Conservation (phyloP, 2,888 invertebrate genomes). For the Phaonia tiefii region DNA sequence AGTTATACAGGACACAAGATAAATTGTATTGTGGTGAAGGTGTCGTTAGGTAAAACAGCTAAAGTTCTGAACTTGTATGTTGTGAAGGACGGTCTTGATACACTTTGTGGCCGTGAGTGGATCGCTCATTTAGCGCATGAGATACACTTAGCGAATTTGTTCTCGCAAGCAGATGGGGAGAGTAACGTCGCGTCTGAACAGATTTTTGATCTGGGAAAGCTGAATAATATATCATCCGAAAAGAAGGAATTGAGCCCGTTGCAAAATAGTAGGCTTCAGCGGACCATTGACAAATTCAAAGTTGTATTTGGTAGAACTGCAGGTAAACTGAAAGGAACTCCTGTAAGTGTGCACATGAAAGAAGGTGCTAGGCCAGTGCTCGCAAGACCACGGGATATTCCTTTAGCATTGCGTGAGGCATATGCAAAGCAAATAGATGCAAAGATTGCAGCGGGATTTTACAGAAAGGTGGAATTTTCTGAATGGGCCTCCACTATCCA, state of each 20-base stretch:
- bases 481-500: slow-evolving; percentile 37
- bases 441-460: slow-evolving; percentile 40
- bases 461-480: slow-evolving; percentile 28
- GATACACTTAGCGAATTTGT: slow-evolving; percentile 34
- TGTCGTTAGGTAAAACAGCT: not conserved
- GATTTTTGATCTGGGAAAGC: not conserved
- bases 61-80: slow-evolving; percentile 24
- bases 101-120: slow-evolving; percentile 36
- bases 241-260: not conserved
- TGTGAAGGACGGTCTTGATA: slow-evolving; percentile 1
- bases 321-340: not conserved
- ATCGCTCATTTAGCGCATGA: slow-evolving; percentile 24
- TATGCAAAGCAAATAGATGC: slow-evolving; percentile 34
- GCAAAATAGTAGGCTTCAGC: not conserved
- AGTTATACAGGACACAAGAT: slow-evolving; percentile 22
- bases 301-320: not conserved
- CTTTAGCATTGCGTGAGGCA: too few species aligned
- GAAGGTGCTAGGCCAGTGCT: not conserved
- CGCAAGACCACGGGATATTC: too few species aligned
- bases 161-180: not conserved
- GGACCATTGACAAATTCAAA: not conserved
- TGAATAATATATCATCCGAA: not conserved
- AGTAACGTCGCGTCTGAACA: not conserved
- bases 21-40: slow-evolving; percentile 9
- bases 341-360: not conserved